Base-by-base conservation (phyloP, 1,140 invertebrate genomes). In the Coenobita brevimanus region DNA sequence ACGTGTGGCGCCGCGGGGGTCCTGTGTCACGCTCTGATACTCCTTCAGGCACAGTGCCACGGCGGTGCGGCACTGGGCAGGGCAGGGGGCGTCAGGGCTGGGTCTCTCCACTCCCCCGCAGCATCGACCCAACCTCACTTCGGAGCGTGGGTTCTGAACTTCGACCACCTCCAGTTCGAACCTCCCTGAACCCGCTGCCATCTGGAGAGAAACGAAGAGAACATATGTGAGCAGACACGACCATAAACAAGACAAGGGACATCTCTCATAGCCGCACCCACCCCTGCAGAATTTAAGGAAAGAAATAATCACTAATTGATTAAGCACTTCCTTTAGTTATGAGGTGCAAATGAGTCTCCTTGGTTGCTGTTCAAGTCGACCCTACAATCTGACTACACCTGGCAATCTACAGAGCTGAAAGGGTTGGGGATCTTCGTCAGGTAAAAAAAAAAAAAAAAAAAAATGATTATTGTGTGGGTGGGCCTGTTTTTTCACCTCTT, bases 121-220 rank as follows among this genome's bases (percentile, higher is more conserved):
- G 93, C 97, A 98, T 92, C 94, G 94, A 90, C 96, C 97, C 91
- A 94, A 94, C 89, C 95, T 94, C 91, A 97, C 94, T 93, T 96
- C 96, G 91, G 96, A 96, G 88, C 96, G 95, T 91, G 95, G 95
- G 94, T 98, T 98, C 92, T 96, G 95, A 92, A 97, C 95, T 93
- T 97, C 96, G 91, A 97, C 95, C 92, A 97, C 96, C 94, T 97
- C 96, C 92, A 98, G 95, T 94, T 98, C 97, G 94, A 98, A 97
- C 93, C 95, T 96, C 91, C 97, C 97, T 93, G 96, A 96, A 92
- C 94, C 95, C 93, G 94, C 94, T 93, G 94, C 94, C 95, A 96
- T 94, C 60, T 82, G 87, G 3, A 21, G 33, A 0, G 50, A 8
- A 43, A 38, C n/a, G 36, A 76, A 38, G 41, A 21, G 24, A 57